Base-by-base conservation (phyloP, 2,888 invertebrate species). In the Biston stratarius region DNA sequence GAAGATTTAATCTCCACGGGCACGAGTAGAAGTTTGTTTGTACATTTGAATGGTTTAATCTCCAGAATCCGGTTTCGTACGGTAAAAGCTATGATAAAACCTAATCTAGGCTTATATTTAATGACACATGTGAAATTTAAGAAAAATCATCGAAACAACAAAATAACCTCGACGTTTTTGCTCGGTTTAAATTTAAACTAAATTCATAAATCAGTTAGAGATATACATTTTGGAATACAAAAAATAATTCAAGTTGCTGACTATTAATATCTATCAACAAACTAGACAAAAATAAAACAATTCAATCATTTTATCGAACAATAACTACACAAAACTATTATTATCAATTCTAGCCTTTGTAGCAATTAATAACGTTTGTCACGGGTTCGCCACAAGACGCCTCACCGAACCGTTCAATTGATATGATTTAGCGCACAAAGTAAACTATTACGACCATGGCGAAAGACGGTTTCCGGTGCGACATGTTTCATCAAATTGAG, bases 401-500 rank as follows among this genome's bases (percentile, higher is more conserved):
- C 0, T 11, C 15, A 45, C 52, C 14, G 49, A 42, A 49, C 53
- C 51, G 64, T 70, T 71, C 75, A 74, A 77, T 74, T 74, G 71
- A 68, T 66, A 74, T 73, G 70, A 75, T 76, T 70, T 69, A 71
- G 49, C 56, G 61, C 58, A 71, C 61, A 71, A 70, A 60, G 61
- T 69, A 68, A 72, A 70, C 63, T 52, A 71, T 74, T 61, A 70
- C 63, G 62, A 70, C 61, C 71, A 61, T 65, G 64, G 68, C 63
- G 70, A 76, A 81, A 75, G 78, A 76, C 69, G 38, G 59, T 72
- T 73, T 73, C 71, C 74, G 76, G 74, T 75, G 74, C 65, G 68
- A 76, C 73, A 53, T 51, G 72, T 79, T 83, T 82, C 78, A 86
- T 86, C 83, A 83, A 74, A 74, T 78, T 82, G 79, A 85, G 85